These are phyloP conservation scores for Aplysina aerophoba DNA, from an alignment of 37 sponge, comb jelly and placozoan species.

Conservation along the genomic window DNA sequence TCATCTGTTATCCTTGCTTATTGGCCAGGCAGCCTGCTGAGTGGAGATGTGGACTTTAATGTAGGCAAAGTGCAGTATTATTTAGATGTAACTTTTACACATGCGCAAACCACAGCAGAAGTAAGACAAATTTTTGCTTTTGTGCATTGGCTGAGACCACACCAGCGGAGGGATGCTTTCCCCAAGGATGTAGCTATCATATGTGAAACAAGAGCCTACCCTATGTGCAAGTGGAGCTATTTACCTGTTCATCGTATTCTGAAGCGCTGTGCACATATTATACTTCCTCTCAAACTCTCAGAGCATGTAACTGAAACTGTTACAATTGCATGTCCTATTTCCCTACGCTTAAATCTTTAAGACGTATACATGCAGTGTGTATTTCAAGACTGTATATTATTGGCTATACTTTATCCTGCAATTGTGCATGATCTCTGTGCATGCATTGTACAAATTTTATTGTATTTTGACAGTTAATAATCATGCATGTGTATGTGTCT, in stretches of 20 bases:
- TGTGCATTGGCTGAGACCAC: slow-evolving; percentile 46
- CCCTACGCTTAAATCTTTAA: slow-evolving; percentile 24
- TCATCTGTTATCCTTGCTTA: slow-evolving; percentile 47
- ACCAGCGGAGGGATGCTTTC: slow-evolving; percentile 34
- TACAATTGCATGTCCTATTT: slow-evolving; percentile 44
- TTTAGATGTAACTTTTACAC: background rate
- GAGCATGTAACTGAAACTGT: slow-evolving; percentile 27
- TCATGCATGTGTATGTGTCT: slow-evolving; percentile 11
- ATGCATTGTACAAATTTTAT: slow-evolving; percentile 10
- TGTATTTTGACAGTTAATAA: slow-evolving; percentile 10
- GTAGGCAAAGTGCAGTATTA: slow-evolving; percentile 47
- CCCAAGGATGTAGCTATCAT: slow-evolving; percentile 41
- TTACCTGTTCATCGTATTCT: slow-evolving; percentile 57
- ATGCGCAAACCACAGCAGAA: too few relatives aligned
- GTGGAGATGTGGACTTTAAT: slow-evolving; percentile 12
- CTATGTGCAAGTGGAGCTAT: slow-evolving; percentile 24
- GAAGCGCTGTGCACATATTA: slow-evolving; percentile 32
- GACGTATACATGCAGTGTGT: slow-evolving; percentile 7
- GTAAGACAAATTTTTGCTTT: too few relatives aligned
- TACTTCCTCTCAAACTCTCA: slow-evolving; percentile 6
- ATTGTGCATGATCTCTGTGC: slow-evolving; percentile 11
- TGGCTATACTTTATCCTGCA: slow-evolving; percentile 11
- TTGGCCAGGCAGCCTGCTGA: slow-evolving; percentile 44
- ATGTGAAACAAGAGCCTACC: slow-evolving; percentile 4
- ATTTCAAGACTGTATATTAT: slow-evolving; percentile 10